Conservation (phyloP, 2,113 vertebrate genomes). For the Microtus richardsoni region DNA sequence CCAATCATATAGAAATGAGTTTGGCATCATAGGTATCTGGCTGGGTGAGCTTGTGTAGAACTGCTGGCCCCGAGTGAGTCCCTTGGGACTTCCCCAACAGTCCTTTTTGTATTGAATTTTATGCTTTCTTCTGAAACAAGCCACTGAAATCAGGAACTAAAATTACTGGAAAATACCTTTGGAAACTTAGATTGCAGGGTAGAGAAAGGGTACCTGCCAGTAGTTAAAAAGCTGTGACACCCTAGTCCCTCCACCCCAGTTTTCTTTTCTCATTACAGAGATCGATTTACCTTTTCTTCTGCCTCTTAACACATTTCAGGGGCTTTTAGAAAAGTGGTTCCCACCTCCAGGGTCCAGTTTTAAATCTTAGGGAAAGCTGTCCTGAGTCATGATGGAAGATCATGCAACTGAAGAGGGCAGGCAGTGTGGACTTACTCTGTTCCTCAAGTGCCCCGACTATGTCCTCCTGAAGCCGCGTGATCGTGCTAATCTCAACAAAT, state of each 20-base stretch:
- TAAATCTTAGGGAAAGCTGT: not conserved
- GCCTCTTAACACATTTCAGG: not conserved
- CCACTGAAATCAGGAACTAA: constrained; percentile 69
- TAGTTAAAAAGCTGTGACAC: not conserved
- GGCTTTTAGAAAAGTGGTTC: not conserved
- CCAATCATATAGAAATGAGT: not conserved
- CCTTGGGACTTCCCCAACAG: constrained; percentile 57
- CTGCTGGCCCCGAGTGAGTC: not conserved
- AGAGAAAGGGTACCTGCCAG: constrained; percentile 11
- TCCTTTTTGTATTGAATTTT: constrained; percentile 5
- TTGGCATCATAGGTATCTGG: not conserved
- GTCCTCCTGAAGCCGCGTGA: not conserved
- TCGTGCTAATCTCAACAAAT: not conserved
- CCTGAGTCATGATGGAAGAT: not conserved
- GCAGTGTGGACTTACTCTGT: not conserved
- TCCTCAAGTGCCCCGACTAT: constrained; percentile 21
- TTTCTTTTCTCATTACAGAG: not conserved
- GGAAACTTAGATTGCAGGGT: constrained; percentile 38
- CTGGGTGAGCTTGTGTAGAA: not conserved
- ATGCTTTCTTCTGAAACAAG: constrained; percentile 60
- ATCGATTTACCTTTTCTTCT: not conserved
- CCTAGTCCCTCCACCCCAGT: rapidly evolving
- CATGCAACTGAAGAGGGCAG: rapidly evolving
- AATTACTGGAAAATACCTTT: constrained; percentile 69
- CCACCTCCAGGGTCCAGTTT: not conserved